Percentiles rank a stretch among this genome's conserved stretches.
These are phyloP conservation scores for Haliclona indistincta DNA, from an alignment of 37 sponge, comb jelly and placozoan genomes.

Conservation along the genomic window DNA sequence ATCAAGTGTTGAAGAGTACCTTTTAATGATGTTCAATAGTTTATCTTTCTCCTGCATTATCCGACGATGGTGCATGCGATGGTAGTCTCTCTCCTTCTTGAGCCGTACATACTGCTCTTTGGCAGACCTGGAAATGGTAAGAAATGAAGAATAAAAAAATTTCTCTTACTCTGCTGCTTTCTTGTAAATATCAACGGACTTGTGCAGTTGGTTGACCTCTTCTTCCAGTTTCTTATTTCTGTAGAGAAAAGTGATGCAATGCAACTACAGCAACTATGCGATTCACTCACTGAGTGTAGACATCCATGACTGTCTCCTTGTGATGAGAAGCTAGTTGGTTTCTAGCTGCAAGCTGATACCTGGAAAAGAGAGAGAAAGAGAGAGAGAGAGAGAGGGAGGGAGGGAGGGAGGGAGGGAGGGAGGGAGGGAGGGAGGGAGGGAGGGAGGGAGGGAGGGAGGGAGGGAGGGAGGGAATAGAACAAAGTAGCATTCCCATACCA, in stretches of 20 bases:
- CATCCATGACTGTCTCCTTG: conserved; percentile 56
- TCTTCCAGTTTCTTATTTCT: conserved; percentile 76
- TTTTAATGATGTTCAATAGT: conserved; percentile 72
- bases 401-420: not conserved
- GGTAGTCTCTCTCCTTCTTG: conserved; percentile 95
- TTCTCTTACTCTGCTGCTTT: conserved; percentile 63
- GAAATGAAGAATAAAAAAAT: not conserved
- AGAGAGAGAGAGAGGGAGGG: no score
- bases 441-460: not conserved
- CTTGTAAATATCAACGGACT: conserved; percentile 45
- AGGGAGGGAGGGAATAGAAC: not conserved
- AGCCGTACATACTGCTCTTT: conserved; percentile 76
- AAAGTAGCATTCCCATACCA: conserved; percentile 46
- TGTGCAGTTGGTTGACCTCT: conserved; percentile 51
- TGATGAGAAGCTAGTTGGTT: conserved; percentile 23
- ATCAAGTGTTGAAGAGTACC: conserved; percentile 1
- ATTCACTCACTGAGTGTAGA: conserved; percentile 66
- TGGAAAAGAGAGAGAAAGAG: conserved; percentile 16
- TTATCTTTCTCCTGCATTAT: conserved; percentile 88
- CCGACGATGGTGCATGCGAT: conserved; percentile 95
- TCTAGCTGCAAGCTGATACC: conserved; percentile 48
- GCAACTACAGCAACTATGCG: not conserved
- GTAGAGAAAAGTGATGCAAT: not conserved
- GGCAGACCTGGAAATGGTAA: conserved; percentile 38
- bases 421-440: not conserved